Base-by-base conservation (phyloP, 2,113 vertebrate genomes). In the Scomber japonicus region DNA sequence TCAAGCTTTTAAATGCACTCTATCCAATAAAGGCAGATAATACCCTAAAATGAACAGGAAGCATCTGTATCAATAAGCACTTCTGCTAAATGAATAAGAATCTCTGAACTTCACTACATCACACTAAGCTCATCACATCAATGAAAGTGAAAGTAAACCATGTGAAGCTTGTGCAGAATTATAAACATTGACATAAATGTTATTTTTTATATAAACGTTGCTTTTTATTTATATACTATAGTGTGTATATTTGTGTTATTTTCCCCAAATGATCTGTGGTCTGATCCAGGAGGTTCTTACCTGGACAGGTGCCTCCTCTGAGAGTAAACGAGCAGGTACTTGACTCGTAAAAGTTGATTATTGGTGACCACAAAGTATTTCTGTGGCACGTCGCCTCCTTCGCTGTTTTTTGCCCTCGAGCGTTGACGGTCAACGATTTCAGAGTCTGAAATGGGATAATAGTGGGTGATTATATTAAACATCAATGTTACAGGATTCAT, bases 281-380 rank as follows among this genome's bases (percentile, higher is more conserved):
- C 24, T 27, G 24, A 27, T 27, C 24, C 24, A 27, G 24, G 13
- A 51, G 65, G 11, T 13, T 81, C 95, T 95, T 85, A 99, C 98
- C 97, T 96, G 85, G 91, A 89, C 82, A 95, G 94, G 51, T 94
- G 94, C 63, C 94, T 96, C 82, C 95, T 97, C 92, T 97, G 96
- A 2, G 98, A 97, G 92, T 99, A 99, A 8, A 99, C 96, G 10
- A 99, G 92, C 76, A 99, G 93, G 90, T 98, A 99, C 88, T 97
- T 98, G 80, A 99, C 97, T 75, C 98, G 93, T 72, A 99, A 84
- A 64, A 99, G 96, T 94, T 99, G 96, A 82, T 99, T 98, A 86
- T 99, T 99, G 87, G 97, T 99, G 86, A 99, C 98, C 31, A 99
- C 96, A 2, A 99, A 99, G 91, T 99, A 99, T 64, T 98, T 99